These are phyloP conservation scores for Tenebrio molitor DNA, from an alignment of 1,140 invertebrate genomes.

Conservation along the genomic window DNA sequence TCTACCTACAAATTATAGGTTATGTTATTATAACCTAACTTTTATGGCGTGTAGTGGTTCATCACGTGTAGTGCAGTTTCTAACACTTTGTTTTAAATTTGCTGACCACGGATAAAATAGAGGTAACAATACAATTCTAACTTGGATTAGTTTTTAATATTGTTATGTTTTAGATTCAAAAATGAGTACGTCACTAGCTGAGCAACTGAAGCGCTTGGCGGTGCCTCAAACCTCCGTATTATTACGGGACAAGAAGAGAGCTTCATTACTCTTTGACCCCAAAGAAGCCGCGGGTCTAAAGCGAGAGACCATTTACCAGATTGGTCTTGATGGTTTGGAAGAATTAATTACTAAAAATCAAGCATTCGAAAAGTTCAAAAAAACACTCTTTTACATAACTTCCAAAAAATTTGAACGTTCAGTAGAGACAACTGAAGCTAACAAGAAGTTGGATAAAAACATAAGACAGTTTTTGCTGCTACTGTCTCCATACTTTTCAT, in stretches of 20 bases:
- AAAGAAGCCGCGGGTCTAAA: conserved; percentile 90
- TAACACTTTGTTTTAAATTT: neutral
- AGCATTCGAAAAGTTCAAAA: conserved; percentile 80
- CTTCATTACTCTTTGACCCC: conserved; percentile 89
- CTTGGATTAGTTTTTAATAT: neutral
- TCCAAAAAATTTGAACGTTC: conserved; percentile 85
- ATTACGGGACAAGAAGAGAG: conserved; percentile 76
- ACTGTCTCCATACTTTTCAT: conserved; percentile 88
- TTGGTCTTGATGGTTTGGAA: conserved; percentile 86
- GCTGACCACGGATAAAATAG: conserved; percentile 3
- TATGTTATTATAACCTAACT: conserved; percentile 22
- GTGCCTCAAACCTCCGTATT: conserved; percentile 83
- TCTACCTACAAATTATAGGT: too few relatives aligned
- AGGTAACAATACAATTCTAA: neutral
- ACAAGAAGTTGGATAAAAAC: conserved; percentile 80
- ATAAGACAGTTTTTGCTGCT: conserved; percentile 87
- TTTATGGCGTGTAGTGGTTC: neutral
- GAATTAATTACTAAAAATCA: conserved; percentile 82
- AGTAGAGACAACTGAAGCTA: conserved; percentile 80
- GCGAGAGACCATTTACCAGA: conserved; percentile 84
- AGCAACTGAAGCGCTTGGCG: conserved; percentile 85
- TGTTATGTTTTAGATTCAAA: conserved; percentile 32
- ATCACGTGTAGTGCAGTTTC: conserved; percentile 29
- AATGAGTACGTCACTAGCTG: conserved; percentile 82
- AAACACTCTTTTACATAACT: conserved; percentile 81